A percentile compares a stretch with the other conserved stretches of the same genome.
phyloP scores from a whole-genome alignment of 53 echinoderm and acorn worm species.

The Luidia sarsii region DNA sequence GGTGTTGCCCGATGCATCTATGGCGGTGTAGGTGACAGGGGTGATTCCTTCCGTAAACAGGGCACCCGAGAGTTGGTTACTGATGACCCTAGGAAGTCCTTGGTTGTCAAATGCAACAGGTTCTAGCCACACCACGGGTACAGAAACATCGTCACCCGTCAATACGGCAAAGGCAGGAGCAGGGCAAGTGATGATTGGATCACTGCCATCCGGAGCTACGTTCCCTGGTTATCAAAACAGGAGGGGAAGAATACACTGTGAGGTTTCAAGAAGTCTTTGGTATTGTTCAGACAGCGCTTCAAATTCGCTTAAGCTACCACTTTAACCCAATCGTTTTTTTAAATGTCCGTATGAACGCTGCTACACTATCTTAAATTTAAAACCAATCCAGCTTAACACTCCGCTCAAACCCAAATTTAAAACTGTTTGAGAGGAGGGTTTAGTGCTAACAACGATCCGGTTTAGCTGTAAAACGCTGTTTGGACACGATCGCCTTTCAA shows the following conservation, averaged over 20 bases:
- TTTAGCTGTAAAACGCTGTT: no score
- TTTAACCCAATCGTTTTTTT: no score
- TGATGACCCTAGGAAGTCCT: constrained; percentile 15
- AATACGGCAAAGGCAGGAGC: background rate
- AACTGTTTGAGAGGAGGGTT: no score
- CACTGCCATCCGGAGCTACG: background rate
- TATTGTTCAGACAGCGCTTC: no score
- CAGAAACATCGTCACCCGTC: background rate
- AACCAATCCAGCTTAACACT: no score
- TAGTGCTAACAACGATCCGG: no score
- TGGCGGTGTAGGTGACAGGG: constrained; percentile 33
- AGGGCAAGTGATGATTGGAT: constrained; percentile 21
- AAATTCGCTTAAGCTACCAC: no score
- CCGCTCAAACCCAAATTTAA: no score
- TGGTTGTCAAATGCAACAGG: constrained; percentile 6
- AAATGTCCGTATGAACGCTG: no score
- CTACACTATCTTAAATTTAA: no score
- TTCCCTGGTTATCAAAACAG: background rate
- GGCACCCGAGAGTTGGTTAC: constrained; percentile 18
- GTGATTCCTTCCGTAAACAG: background rate
- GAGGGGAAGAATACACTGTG: background rate
- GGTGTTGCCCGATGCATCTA: constrained; percentile 16
- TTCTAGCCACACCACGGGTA: background rate
- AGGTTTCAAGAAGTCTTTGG: no score
- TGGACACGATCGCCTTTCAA: no score